phyloP scores from a whole-genome alignment of 2,888 invertebrate species.

The Ophion ventricosus region DNA sequence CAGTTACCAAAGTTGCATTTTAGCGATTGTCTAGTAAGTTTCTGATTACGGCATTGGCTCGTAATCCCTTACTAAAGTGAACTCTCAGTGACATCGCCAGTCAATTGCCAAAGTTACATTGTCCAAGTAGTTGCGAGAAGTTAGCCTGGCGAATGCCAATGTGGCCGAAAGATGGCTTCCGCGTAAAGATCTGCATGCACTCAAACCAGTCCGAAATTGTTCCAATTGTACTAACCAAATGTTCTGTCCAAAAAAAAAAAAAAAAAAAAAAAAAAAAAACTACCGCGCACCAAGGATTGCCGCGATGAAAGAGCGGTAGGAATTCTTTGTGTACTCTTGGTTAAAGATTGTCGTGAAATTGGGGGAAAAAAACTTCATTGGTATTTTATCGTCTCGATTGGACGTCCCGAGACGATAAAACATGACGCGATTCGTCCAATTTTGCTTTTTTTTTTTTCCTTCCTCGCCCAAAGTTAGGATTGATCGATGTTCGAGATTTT shows the following conservation, averaged over 20 bases:
- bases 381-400: slow-evolving; percentile 50
- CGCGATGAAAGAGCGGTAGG: slow-evolving; percentile 31
- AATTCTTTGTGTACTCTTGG: slow-evolving; percentile 14
- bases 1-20: too few species aligned
- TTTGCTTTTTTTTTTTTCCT: slow-evolving; percentile 3
- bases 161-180: too few species aligned
- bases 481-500: too few species aligned
- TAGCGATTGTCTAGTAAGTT: too few species aligned
- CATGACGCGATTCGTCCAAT: slow-evolving; percentile 60
- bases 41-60: too few species aligned
- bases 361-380: slow-evolving; percentile 28
- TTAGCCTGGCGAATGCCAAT: too few species aligned
- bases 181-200: not conserved
- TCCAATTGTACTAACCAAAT: slow-evolving; percentile 18
- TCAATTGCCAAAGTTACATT: too few species aligned
- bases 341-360: not conserved
- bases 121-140: too few species aligned
- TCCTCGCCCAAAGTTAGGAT: not conserved
- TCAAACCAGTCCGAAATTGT: not conserved
- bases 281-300: slow-evolving; percentile 51
- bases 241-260: slow-evolving; percentile 22
- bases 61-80: too few species aligned
- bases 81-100: too few species aligned
- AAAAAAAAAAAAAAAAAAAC: slow-evolving; percentile 10
- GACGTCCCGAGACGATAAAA: slow-evolving; percentile 50